phyloP scores from a whole-genome alignment of 2,113 vertebrate species.

The Dromas ardeola region DNA sequence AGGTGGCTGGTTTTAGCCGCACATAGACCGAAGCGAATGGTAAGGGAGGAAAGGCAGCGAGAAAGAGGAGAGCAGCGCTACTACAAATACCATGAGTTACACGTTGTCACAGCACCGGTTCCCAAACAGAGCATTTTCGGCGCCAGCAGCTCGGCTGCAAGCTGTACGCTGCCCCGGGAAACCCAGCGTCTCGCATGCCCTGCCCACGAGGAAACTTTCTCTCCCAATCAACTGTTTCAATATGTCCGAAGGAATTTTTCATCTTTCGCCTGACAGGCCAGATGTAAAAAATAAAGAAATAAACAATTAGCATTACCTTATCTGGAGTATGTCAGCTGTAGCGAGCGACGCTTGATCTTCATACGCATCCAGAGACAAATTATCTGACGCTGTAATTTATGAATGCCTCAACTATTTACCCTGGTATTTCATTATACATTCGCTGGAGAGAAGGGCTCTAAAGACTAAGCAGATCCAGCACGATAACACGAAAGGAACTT shows the following conservation, averaged over 20 bases:
- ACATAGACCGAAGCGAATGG: fast-evolving
- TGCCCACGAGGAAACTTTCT: background rate
- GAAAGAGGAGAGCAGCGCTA: background rate
- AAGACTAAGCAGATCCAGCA: conserved; percentile 30
- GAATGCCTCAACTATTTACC: background rate
- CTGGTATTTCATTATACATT: background rate
- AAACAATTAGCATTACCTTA: conserved; percentile 12
- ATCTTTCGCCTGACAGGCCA: background rate
- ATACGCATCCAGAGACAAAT: background rate
- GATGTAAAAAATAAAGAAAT: conserved; percentile 7
- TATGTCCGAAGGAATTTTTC: background rate
- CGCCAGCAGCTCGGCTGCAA: background rate
- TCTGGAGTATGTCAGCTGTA: conserved; percentile 29
- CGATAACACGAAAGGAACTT: conserved; percentile 3
- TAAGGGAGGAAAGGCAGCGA: background rate
- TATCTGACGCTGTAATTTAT: background rate
- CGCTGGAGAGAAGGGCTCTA: background rate
- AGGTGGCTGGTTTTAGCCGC: background rate
- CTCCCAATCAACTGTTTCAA: background rate
- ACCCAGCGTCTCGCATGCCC: background rate
- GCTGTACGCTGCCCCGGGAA: fast-evolving
- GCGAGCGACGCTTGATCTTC: background rate
- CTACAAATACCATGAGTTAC: background rate
- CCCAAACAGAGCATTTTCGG: fast-evolving
- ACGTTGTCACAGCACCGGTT: background rate